These are phyloP conservation scores for Tetraodon nigroviridis DNA, from an alignment of 2,113 vertebrate species.

Conservation along the genomic window DNA sequence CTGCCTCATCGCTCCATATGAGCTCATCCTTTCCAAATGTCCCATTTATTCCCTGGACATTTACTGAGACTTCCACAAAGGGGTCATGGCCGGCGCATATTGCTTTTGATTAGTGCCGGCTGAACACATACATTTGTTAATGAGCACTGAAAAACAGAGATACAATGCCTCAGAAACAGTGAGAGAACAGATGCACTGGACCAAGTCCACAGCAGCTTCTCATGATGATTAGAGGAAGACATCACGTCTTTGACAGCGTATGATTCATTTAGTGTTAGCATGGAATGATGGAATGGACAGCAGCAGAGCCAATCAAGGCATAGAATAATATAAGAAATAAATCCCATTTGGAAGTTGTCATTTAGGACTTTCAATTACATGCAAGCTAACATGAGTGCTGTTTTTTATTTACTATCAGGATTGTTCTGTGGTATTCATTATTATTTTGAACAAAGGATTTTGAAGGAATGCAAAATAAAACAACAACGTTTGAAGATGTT, in stretches of 20 bases:
- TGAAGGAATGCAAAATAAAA: slow-evolving; percentile 42
- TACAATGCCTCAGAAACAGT: slow-evolving; percentile 27
- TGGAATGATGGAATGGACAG: slow-evolving; percentile 44
- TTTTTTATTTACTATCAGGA: slow-evolving; percentile 34
- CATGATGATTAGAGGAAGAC: slow-evolving; percentile 47
- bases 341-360: slow-evolving; percentile 41
- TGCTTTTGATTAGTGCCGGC: slow-evolving; percentile 57
- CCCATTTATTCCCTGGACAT: slow-evolving; percentile 36
- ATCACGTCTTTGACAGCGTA: slow-evolving; percentile 44
- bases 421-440: slow-evolving; percentile 49
- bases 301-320: slow-evolving; percentile 42
- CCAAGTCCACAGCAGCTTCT: slow-evolving; percentile 33
- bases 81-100: slow-evolving; percentile 32
- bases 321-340: slow-evolving; percentile 24
- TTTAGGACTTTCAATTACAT: slow-evolving; percentile 46
- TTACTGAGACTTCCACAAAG: slow-evolving; percentile 41
- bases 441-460: slow-evolving; percentile 48
- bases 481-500: too few relatives aligned
- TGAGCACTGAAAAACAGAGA: slow-evolving; percentile 50
- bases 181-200: slow-evolving; percentile 49
- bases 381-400: slow-evolving; percentile 37
- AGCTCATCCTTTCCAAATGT: slow-evolving; percentile 47
- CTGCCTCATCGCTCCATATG: slow-evolving; percentile 48
- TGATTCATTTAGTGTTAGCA: slow-evolving; percentile 55
- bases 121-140: slow-evolving; percentile 55